Evolutionary conservation across 35 echinoderm and acorn worm species (phyloP), one percentile per base, ranked within the genome.

Genomic region (Holothuria glaberrima): DNA sequence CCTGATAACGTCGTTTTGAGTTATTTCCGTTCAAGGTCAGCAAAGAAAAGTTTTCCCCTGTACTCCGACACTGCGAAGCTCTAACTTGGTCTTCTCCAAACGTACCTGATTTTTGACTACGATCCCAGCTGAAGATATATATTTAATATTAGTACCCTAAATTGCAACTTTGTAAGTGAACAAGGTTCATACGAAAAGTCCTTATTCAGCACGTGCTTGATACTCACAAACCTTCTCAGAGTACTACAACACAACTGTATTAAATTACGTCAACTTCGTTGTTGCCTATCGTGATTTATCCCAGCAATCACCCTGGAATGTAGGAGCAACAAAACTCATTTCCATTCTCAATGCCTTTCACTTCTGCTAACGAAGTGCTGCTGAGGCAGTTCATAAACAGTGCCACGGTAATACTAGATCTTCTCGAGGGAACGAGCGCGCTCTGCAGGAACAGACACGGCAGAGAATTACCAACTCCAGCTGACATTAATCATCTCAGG

Each of bases 231-330:
- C 38, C 38, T 74, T 41, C 31, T 27, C 21, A 14, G 3, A 48
- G 21, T 78, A 78, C 74, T 78, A 78, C 74, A 78, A 78, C 74
- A 78, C 74, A 48, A 28, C 74, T 48, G 74, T 78, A 78, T 78
- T 78, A 48, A 78, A 78, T 78, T 78, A 78, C 74, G 26, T 78
- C 74, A 28, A 36, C 29, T 73, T 27, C 10, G 69, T 73, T 33
- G 69, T 38, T 27, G 50, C 74, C 21, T 9, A 77, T 41, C 10
- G 74, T 78, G 74, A 78, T 78, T 48, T 78, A 78, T 78, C 44
- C 74, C 74, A 78, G 74, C 74, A 78, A 78, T 78, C 74, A 48
- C 50, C 74, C 35, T 48, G 74, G 74, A 78, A 78, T 78, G 74
- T 35, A 19, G 30, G 74, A 78, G 27, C 74, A 48, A 48, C 74